Percentiles rank a stretch among this genome's conserved stretches.
phyloP scores from a whole-genome alignment of 2,113 vertebrate species.

The Boulengerochromis microlepis region DNA sequence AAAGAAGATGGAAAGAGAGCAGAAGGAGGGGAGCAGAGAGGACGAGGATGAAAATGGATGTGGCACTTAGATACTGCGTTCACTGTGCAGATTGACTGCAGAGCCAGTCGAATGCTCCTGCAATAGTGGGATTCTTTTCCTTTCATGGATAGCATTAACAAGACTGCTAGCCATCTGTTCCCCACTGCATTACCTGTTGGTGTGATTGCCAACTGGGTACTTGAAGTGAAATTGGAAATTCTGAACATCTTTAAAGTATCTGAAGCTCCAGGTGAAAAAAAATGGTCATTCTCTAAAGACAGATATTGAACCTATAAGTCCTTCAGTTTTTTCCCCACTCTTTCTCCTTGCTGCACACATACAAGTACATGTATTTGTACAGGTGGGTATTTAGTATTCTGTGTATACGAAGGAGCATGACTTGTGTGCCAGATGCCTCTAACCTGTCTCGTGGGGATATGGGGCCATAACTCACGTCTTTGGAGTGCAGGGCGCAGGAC shows the following conservation, averaged over 20 bases:
- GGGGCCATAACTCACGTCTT: conserved; percentile 50
- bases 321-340: neutral
- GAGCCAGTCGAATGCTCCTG: neutral
- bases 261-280: conserved; percentile 2
- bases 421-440: conserved; percentile 36
- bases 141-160: conserved; percentile 24
- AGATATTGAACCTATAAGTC: neutral
- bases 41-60: conserved; percentile 34
- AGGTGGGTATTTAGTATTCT: conserved; percentile 48
- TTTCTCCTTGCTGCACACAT: neutral
- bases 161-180: conserved; percentile 25
- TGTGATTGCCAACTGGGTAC: conserved; percentile 16
- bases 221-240: conserved; percentile 21
- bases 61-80: conserved; percentile 1
- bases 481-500: conserved; percentile 37
- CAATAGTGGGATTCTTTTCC: neutral
- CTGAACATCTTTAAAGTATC: neutral
- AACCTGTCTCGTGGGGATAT: conserved; percentile 27
- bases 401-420: conserved; percentile 11
- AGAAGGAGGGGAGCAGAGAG: neutral
- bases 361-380: conserved; percentile 14
- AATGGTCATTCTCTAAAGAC: neutral
- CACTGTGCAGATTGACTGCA: conserved; percentile 35
- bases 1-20: neutral
- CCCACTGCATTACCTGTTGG: conserved; percentile 25